Evolutionary conservation across 2,888 invertebrate genomes (phyloP).

Genomic region (Gisinianus flammeolus): DNA sequence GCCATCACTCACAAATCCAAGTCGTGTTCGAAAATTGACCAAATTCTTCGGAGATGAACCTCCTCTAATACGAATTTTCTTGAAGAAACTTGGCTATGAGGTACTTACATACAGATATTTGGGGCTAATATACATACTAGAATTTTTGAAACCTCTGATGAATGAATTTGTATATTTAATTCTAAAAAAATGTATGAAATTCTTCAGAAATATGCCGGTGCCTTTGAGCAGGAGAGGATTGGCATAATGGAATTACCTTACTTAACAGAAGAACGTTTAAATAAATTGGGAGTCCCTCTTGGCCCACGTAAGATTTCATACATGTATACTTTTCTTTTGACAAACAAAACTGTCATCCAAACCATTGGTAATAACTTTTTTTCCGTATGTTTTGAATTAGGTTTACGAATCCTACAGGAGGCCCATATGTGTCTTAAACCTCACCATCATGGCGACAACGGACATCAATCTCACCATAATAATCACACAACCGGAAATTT

Average conservation of each 20-base stretch:
- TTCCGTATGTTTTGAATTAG: too few relatives aligned
- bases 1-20: conserved; percentile 77
- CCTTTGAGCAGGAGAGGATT: conserved; percentile 83
- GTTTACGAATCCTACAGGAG: conserved; percentile 83
- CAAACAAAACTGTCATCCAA: too few relatives aligned
- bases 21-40: conserved; percentile 83
- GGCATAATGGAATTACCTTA: conserved; percentile 91
- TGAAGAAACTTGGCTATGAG: conserved; percentile 90
- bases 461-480: conserved; percentile 47
- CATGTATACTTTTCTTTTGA: not conserved
- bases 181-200: too few relatives aligned
- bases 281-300: conserved; percentile 87
- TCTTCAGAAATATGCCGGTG: conserved; percentile 79
- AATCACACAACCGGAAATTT: conserved; percentile 53
- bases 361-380: too few relatives aligned
- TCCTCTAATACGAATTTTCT: conserved; percentile 83
- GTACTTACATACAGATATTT: conserved; percentile 66
- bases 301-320: conserved; percentile 68
- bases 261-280: conserved; percentile 83
- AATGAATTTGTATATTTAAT: too few relatives aligned
- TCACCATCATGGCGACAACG: conserved; percentile 47
- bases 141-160: not conserved
- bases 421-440: conserved; percentile 63
- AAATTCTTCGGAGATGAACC: conserved; percentile 95
- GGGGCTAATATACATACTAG: not conserved